Evolutionary conservation across 2,888 invertebrate genomes (phyloP), one percentile per base, ranked within the genome.

Genomic region (Microplitis manilae): DNA sequence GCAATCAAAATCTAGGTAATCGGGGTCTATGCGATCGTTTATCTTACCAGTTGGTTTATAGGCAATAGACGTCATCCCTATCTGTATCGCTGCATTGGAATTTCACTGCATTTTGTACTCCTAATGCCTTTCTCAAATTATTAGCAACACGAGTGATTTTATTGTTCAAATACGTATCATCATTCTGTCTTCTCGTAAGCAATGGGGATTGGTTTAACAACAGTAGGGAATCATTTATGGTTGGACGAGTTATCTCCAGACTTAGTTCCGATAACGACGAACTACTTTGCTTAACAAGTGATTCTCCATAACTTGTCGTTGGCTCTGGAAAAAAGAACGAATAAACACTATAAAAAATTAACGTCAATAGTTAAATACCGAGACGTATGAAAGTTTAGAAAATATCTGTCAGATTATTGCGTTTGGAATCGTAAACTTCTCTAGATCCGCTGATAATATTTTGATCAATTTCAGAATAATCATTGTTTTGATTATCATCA

Each of bases 201-300:
- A 77, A 9, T 39, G 77, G 77, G 69, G 74, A 77, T 62, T 77
- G 73, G 59, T 77, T 77, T 69, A 74, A 62, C 69, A 77, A 73
- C 69, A 60, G 8, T 15, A 77, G 69, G 6, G 77, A 65, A 69
- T 77, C 69, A 73, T 77, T 77, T 15, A 74, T 68, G 40, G 68
- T 62, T 50, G 74, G 74, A 74, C 60, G 73, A 69, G 70, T 77
- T 41, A 74, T 77, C 61, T 40, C 62, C 15, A 77, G 74, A 74
- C 69, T 77, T 38, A 74, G 9, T 50, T 70, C 69, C 40, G 77
- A 74, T 60, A 77, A 41, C 50, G 77, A 74, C 38, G 77, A 77
- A 74, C 74, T 77, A 77, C 77, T 77, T 68, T 77, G 74, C 64
- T 68, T 61, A 72, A 41, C 41, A 41, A 41, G 41, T 41, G 41